These are phyloP conservation scores for Xanthostigma xanthostigma DNA, from an alignment of 2,888 invertebrate species.

Conservation along the genomic window DNA sequence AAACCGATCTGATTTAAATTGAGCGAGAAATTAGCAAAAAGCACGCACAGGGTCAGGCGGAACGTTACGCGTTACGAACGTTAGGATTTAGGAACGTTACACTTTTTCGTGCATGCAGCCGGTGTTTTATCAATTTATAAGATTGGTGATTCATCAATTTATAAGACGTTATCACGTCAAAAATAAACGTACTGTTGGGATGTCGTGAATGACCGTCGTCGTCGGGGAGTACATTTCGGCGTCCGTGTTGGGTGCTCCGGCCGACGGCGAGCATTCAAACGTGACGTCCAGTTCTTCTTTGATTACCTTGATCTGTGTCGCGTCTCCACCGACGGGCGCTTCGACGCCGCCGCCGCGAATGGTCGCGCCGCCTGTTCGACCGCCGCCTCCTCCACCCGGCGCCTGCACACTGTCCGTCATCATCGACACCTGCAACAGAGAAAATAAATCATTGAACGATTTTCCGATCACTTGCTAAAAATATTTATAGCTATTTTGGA, in stretches of 20 bases:
- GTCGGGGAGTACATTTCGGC: slow-evolving; percentile 39
- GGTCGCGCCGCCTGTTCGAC: slow-evolving; percentile 20
- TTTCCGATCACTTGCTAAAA: too few relatives aligned
- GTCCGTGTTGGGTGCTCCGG: slow-evolving; percentile 16
- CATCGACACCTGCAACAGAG: slow-evolving; percentile 47
- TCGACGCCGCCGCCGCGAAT: slow-evolving; percentile 23
- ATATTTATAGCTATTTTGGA: too few relatives aligned
- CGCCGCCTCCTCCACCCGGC: slow-evolving; percentile 10
- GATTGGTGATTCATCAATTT: too few relatives aligned
- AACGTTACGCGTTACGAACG: too few relatives aligned
- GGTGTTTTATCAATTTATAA: too few relatives aligned
- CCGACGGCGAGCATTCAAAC: slow-evolving; percentile 35
- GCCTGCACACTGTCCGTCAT: slow-evolving; percentile 36
- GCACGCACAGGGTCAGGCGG: too few relatives aligned
- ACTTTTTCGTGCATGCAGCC: too few relatives aligned
- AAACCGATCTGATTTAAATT: too few relatives aligned
- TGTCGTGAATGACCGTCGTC: slow-evolving; percentile 32
- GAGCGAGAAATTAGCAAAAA: too few relatives aligned
- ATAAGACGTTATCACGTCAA: too few relatives aligned
- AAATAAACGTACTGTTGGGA: slow-evolving; percentile 9
- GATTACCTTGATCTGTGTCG: slow-evolving; percentile 30
- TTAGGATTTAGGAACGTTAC: too few relatives aligned
- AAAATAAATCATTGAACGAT: background rate
- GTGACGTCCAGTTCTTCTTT: slow-evolving; percentile 43
- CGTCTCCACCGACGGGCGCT: slow-evolving; percentile 28